A percentile compares a stretch with the other conserved stretches of the same genome.
Evolutionary conservation across 2,888 invertebrate species (phyloP).

Genomic region (Nyleta sp.): DNA sequence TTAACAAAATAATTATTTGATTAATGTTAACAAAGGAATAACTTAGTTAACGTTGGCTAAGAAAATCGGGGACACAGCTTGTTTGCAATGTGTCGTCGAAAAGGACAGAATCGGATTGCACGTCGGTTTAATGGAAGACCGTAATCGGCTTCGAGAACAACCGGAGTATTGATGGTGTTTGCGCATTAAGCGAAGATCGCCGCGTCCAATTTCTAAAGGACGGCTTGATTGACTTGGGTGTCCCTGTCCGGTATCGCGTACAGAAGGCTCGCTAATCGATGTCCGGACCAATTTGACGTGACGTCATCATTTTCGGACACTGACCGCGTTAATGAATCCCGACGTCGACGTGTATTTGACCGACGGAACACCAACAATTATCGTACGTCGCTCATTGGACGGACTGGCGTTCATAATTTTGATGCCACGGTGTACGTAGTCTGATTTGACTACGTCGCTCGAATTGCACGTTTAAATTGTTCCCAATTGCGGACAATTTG

Average conservation of each 20-base stretch:
- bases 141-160: conserved; percentile 8
- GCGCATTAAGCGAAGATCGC: conserved; percentile 25
- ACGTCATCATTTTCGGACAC: conserved; percentile 23
- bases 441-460: too few species aligned
- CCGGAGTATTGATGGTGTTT: conserved; percentile 22
- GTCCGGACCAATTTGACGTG: conserved; percentile 12
- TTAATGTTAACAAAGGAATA: too few species aligned
- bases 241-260: conserved; percentile 1
- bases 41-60: too few species aligned
- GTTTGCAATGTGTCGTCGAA: background rate
- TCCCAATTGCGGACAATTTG: too few species aligned
- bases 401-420: background rate
- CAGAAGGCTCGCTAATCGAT: conserved; percentile 12
- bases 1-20: too few species aligned
- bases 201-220: conserved; percentile 22
- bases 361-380: background rate
- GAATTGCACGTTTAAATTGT: too few species aligned
- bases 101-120: background rate
- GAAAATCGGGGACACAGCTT: background rate
- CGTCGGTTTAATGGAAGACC: conserved; percentile 11
- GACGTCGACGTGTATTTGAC: background rate
- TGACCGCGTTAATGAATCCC: conserved; percentile 25
- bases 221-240: conserved; percentile 21
- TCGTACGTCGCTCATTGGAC: background rate
- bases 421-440: too few species aligned